Base-by-base conservation (phyloP, 2,888 invertebrate genomes). In the Hirtodrosophila alboralis region DNA sequence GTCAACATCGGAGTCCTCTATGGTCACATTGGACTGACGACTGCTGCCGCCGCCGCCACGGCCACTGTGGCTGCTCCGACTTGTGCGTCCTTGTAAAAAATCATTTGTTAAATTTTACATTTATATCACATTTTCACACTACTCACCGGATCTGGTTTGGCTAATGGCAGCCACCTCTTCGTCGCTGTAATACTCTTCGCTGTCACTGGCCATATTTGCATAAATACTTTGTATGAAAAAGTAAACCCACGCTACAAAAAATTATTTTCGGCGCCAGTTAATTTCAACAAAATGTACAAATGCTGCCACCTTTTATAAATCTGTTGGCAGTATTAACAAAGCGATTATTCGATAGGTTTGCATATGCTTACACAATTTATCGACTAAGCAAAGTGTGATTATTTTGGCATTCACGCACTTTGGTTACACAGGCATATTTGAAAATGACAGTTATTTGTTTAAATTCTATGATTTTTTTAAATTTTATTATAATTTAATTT, bases 91-190 rank as follows among this genome's bases (percentile, higher is more conserved):
- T 73, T 16, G 9, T 9, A 13, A 12, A 28, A 41, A 27, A n/a
- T 28, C 43, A 21, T 8, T 16, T 2, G 30, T 9, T n/a, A 16
- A 26, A 4, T 8, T 9, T 8, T 16, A 1, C 13, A 10, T 2
- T 18, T 16, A 5, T 3, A 4, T 18, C 1, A 10, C 9, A 7
- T 1, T 36, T 10, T 5, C 2, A n/a, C 5, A 7, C 8, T 9
- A 4, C 34, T 40, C 14, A 79, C 85, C 83, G 30, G 72, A 72
- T 16, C 49, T 30, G 0, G 62, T 38, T n/a, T 38, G 49, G 47
- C 38, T 54, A 0, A 69, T 16, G 2, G 56, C 47, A n/a, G 40
- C 44, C 2, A 37, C 43, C n/a, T 61, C 67, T 4, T 67, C 72
- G 1, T 67, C 45, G 6, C 41, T 51, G 14, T 49, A 64, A 27